Base-by-base conservation (phyloP, 2,888 invertebrate genomes). In the Kuschelorhynchus macadamiae region DNA sequence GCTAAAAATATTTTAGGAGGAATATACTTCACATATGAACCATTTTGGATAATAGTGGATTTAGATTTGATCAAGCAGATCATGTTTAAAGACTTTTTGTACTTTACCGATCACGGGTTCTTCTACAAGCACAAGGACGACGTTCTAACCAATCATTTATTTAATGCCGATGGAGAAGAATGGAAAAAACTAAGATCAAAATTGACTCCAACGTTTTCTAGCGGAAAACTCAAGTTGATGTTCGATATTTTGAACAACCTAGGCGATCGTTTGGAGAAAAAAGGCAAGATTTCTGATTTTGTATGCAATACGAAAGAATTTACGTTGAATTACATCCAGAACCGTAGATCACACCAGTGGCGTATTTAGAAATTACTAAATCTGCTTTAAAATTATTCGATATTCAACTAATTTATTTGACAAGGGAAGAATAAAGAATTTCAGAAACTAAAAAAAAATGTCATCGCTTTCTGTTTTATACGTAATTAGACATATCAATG, bases 1-100 rank as follows among this genome's bases (percentile, higher is more conserved):
- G n/a, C n/a, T n/a, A n/a, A n/a, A n/a, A n/a, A n/a, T n/a, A 17
- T 61, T 63, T 44, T 16, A 64, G 64, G 49, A 25, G 63, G 63
- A 21, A 55, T 63, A 11, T 63, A 63, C 17, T 25, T 33, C 1
- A 1, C 36, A 0, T 63, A 56, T 14, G n/a, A 14, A 41, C 63
- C 63, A 14, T 18, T 63, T 18, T 63, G 55, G 63, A 55, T 63
- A 16, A 46, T 32, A 3, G 32, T 49, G 1, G 56, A 63, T 39
- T 20, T 18, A 21, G 14, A 18, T 1, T 18, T 63, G 11, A 63
- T 63, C 16, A 63, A 63, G n/a, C 46, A 49, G 14, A 47, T 63
- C 3, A 12, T 63, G n/a, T 17, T n/a, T 12, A 33, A 46, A 21
- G 63, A 63, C 20, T 55, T 36, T 18, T 16, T 18, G 16, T n/a